Percentiles rank a stretch among this genome's conserved stretches.
phyloP scores from a whole-genome alignment of 1,140 invertebrate genomes.

The Babylonia areolata region DNA sequence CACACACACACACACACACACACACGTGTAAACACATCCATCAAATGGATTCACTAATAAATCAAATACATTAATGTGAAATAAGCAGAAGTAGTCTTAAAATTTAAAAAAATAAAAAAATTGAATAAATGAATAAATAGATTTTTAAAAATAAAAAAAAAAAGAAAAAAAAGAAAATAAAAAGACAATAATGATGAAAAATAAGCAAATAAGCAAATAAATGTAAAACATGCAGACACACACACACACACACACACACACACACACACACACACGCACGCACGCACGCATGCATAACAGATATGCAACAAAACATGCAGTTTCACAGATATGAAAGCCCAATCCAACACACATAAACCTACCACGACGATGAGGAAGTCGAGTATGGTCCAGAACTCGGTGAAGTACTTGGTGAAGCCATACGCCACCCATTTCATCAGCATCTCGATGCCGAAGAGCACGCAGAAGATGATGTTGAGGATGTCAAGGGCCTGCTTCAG shows the following conservation, averaged over 20 bases:
- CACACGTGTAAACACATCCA: too few relatives aligned
- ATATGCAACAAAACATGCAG: too few relatives aligned
- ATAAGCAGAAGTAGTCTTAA: too few relatives aligned
- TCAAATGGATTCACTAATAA: too few relatives aligned
- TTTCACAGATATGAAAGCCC: not conserved
- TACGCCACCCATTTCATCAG: constrained; percentile 98
- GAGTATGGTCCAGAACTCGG: constrained; percentile 98
- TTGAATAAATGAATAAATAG: too few relatives aligned
- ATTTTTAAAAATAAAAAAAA: too few relatives aligned
- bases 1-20: too few relatives aligned
- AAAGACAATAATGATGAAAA: too few relatives aligned
- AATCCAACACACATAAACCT: constrained; percentile 77
- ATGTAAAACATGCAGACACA: not conserved
- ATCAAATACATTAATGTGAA: too few relatives aligned
- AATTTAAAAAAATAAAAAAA: too few relatives aligned
- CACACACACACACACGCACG: not conserved
- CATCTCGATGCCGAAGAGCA: constrained; percentile 99
- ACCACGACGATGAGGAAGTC: constrained; percentile 99
- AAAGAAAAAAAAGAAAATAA: too few relatives aligned
- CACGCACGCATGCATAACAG: not conserved
- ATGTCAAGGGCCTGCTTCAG: constrained; percentile 93
- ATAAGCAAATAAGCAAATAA: too few relatives aligned
- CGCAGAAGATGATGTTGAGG: constrained; percentile 98
- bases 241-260: not conserved
- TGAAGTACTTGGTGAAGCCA: constrained; percentile 97